Percentiles rank a stretch among this genome's conserved stretches.
Conservation (phyloP, 2,888 invertebrate genomes). For the Hydraecia micacea region DNA sequence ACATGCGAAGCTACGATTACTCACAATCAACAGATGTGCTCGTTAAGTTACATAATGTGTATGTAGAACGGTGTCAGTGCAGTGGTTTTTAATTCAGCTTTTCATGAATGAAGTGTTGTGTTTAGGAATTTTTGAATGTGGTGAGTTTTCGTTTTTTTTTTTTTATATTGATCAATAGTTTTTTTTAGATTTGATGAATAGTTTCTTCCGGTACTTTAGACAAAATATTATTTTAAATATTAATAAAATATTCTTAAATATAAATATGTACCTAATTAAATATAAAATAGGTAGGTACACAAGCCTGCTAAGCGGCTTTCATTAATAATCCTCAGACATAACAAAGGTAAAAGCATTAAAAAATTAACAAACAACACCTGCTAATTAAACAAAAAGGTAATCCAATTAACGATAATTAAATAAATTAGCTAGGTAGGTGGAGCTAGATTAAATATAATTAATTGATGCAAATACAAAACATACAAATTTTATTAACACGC, state of each 20-base stretch:
- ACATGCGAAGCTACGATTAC: constrained; percentile 48
- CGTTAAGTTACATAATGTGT: constrained; percentile 39
- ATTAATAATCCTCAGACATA: not conserved
- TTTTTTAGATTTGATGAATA: not conserved
- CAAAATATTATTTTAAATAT: not conserved
- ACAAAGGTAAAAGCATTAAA: no score
- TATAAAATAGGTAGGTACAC: not conserved
- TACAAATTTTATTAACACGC: constrained; percentile 2
- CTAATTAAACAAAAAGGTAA: not conserved
- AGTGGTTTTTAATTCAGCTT: constrained; percentile 46
- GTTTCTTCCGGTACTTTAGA: no score
- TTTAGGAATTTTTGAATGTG: constrained; percentile 40
- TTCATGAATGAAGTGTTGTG: constrained; percentile 40
- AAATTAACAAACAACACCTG: not conserved
- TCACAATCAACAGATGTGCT: constrained; percentile 48
- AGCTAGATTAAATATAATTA: not conserved
- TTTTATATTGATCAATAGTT: not conserved
- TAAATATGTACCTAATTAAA: not conserved
- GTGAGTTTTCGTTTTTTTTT: constrained; percentile 45
- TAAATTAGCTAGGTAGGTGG: not conserved
- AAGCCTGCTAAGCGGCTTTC: no score
- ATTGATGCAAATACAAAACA: not conserved
- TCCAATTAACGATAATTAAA: not conserved
- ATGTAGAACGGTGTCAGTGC: constrained; percentile 48
- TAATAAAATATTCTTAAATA: not conserved